Conservation (phyloP, 1,140 invertebrate genomes). For the Drosophila dunni region DNA sequence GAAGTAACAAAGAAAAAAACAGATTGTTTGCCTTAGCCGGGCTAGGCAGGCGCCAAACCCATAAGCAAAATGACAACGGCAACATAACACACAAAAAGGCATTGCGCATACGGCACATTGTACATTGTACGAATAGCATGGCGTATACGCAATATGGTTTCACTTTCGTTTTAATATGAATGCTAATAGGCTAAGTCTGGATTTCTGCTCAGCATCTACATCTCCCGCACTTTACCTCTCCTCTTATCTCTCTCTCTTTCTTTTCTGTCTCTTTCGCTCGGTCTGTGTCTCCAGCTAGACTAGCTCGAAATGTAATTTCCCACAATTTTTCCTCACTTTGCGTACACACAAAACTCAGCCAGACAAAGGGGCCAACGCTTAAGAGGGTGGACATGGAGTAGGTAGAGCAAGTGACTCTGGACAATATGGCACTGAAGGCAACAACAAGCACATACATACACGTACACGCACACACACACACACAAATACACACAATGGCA, state of each 20-base stretch:
- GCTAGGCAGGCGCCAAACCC: slow-evolving; percentile 36
- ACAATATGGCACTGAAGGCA: slow-evolving; percentile 58
- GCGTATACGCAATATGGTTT: slow-evolving; percentile 82
- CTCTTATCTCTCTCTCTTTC: neutral
- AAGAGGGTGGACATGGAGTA: slow-evolving; percentile 9
- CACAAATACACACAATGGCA: slow-evolving; percentile 63
- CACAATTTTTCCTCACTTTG: slow-evolving; percentile 82
- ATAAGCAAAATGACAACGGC: slow-evolving; percentile 43
- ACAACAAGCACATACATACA: slow-evolving; percentile 3
- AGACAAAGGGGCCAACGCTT: slow-evolving; percentile 51
- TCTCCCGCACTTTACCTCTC: too few species aligned
- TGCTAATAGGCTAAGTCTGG: slow-evolving; percentile 82
- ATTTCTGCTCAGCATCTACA: slow-evolving; percentile 58
- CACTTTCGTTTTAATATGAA: slow-evolving; percentile 83
- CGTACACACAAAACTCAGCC: slow-evolving; percentile 51
- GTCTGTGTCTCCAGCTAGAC: slow-evolving; percentile 5
- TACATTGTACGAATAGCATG: slow-evolving; percentile 38
- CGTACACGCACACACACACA: slow-evolving; percentile 7
- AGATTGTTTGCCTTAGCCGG: slow-evolving; percentile 61
- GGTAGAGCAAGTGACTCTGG: slow-evolving; percentile 48
- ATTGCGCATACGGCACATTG: slow-evolving; percentile 26
- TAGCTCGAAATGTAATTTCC: slow-evolving; percentile 77
- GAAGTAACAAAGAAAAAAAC: slow-evolving; percentile 50
- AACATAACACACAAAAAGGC: slow-evolving; percentile 29
- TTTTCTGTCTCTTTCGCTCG: neutral